These are phyloP conservation scores for Mohoua ochrocephala DNA, from an alignment of 2,113 vertebrate species.

Conservation along the genomic window DNA sequence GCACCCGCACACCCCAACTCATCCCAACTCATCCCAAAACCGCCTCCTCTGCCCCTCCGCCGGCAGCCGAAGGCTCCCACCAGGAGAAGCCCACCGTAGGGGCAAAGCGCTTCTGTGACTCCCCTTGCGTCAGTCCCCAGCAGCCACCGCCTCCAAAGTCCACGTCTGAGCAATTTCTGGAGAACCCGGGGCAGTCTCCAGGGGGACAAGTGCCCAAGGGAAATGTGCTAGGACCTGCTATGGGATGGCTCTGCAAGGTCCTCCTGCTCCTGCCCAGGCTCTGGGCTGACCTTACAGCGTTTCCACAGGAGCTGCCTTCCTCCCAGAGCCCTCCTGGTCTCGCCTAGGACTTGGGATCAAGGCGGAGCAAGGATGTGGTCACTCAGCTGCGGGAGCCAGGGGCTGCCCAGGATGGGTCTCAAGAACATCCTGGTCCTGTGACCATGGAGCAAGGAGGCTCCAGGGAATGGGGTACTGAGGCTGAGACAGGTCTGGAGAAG, in stretches of 20 bases:
- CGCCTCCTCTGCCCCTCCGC: rapidly evolving
- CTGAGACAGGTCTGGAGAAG: background rate
- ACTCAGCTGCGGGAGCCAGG: background rate
- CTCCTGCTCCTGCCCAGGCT: background rate
- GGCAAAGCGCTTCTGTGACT: background rate
- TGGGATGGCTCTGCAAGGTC: background rate
- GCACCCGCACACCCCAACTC: background rate
- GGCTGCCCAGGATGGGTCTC: background rate
- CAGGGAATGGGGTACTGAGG: background rate
- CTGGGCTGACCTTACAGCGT: background rate
- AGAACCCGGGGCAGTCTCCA: rapidly evolving
- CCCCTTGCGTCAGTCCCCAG: background rate
- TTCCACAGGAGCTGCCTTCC: background rate
- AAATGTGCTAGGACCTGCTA: background rate
- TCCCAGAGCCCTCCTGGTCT: background rate
- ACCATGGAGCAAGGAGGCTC: background rate
- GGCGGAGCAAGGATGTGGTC: background rate
- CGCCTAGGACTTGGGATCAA: background rate
- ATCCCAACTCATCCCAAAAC: background rate
- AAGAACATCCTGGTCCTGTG: background rate
- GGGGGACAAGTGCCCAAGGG: rapidly evolving
- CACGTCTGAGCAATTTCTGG: background rate
- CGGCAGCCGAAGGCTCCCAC: background rate
- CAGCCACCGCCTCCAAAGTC: background rate
- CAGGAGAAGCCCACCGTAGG: background rate